Conservation (phyloP, 2,797 vertebrate genomes). For the Gymnodraco acuticeps region DNA sequence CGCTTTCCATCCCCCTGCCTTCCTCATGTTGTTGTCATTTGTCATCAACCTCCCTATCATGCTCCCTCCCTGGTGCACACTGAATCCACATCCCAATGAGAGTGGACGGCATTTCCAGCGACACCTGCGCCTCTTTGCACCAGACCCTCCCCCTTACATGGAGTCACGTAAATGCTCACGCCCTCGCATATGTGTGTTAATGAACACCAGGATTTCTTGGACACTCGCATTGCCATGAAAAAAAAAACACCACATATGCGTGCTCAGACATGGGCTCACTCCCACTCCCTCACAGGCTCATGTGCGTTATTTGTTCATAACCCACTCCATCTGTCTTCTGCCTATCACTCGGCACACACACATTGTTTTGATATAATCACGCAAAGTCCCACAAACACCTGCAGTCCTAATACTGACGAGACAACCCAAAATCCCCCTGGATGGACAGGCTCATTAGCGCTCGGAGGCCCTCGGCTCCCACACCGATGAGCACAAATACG, state of each 20-base stretch:
- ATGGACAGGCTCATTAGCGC: constrained; percentile 63
- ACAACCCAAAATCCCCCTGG: constrained; percentile 58
- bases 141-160: constrained; percentile 7
- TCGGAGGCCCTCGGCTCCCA: constrained; percentile 32
- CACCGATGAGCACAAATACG: constrained; percentile 35
- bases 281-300: constrained; percentile 52
- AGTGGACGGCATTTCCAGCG: constrained; percentile 65
- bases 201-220: constrained; percentile 19
- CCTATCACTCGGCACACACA: not conserved
- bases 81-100: constrained; percentile 20
- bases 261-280: constrained; percentile 44
- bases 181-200: constrained; percentile 39
- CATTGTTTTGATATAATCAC: constrained; percentile 57
- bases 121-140: constrained; percentile 67
- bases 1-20: constrained; percentile 53
- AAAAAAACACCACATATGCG: constrained; percentile 53
- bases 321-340: constrained; percentile 60
- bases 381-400: constrained; percentile 55
- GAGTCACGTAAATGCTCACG: not conserved
- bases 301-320: constrained; percentile 70
- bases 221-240: constrained; percentile 20
- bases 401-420: constrained; percentile 50
- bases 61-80: constrained; percentile 14
- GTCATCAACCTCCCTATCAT: constrained; percentile 53
- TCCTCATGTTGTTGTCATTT: constrained; percentile 74